Conservation (phyloP, 2,888 invertebrate species). For the Eulithis testata region DNA sequence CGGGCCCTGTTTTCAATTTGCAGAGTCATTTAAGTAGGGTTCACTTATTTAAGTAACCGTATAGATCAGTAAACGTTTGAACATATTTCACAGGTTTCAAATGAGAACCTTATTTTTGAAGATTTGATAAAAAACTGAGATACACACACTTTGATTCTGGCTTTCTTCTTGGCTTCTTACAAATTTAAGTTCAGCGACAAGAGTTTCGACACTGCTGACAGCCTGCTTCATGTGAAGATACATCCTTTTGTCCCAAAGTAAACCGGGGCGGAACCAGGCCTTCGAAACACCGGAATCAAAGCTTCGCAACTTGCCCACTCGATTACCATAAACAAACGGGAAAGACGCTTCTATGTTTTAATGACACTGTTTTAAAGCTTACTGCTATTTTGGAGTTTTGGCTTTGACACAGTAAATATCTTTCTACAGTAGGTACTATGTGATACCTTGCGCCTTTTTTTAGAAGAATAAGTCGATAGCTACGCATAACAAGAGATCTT, state of each 20-base stretch:
- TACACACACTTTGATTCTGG: too few relatives aligned
- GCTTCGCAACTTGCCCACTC: slow-evolving; percentile 77
- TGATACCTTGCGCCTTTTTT: too few relatives aligned
- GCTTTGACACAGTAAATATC: slow-evolving; percentile 6
- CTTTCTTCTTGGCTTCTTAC: too few relatives aligned
- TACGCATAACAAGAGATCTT: too few relatives aligned
- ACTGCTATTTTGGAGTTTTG: slow-evolving; percentile 43
- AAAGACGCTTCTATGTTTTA: slow-evolving; percentile 75
- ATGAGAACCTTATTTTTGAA: too few relatives aligned
- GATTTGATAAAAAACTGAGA: too few relatives aligned
- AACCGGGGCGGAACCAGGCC: slow-evolving; percentile 66
- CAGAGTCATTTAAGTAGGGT: too few relatives aligned
- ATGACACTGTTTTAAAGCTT: slow-evolving; percentile 74
- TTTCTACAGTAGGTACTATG: neutral
- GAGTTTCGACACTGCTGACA: neutral
- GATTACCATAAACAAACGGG: slow-evolving; percentile 82
- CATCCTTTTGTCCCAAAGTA: slow-evolving; percentile 60
- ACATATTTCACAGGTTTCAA: too few relatives aligned
- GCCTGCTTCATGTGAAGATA: slow-evolving; percentile 1
- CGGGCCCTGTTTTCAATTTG: neutral
- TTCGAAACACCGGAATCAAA: slow-evolving; percentile 67
- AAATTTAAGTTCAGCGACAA: too few relatives aligned
- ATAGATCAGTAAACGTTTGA: too few relatives aligned
- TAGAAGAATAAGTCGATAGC: too few relatives aligned
- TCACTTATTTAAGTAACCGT: too few relatives aligned